phyloP scores from a whole-genome alignment of 2,888 invertebrate genomes.

The Zaprionus bogoriensis region DNA sequence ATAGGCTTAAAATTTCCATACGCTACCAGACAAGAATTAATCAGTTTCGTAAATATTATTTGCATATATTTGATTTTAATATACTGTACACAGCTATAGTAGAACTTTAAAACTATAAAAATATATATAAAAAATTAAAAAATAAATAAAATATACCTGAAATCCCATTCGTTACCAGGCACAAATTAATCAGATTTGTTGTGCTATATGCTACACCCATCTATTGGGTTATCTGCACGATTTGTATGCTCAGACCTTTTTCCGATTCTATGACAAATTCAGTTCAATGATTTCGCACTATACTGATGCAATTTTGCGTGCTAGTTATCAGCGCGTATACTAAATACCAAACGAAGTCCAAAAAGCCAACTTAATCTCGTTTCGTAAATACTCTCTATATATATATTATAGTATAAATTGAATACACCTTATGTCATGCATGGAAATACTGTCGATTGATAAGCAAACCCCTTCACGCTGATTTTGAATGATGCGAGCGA shows the following conservation, averaged over 20 bases:
- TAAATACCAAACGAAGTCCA: constrained; percentile 41
- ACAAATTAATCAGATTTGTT: too few relatives aligned
- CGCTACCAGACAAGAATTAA: too few relatives aligned
- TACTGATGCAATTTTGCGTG: constrained; percentile 12
- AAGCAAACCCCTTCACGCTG: constrained; percentile 40
- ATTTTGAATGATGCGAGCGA: constrained; percentile 40
- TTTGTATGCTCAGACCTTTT: constrained; percentile 6
- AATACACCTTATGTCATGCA: constrained; percentile 50
- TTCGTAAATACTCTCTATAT: constrained; percentile 26
- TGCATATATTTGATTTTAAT: too few relatives aligned
- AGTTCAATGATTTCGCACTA: constrained; percentile 36
- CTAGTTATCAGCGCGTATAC: constrained; percentile 28
- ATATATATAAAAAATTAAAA: too few relatives aligned
- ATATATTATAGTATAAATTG: constrained; percentile 21
- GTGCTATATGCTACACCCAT: too few relatives aligned
- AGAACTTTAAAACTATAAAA: too few relatives aligned
- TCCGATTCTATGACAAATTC: constrained; percentile 41
- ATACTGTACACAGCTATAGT: too few relatives aligned
- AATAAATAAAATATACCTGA: too few relatives aligned
- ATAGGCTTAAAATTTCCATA: too few relatives aligned
- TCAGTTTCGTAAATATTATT: too few relatives aligned
- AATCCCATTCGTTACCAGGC: too few relatives aligned
- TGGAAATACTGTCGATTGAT: constrained; percentile 31
- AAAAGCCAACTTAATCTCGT: constrained; percentile 31
- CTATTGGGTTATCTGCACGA: constrained; percentile 6